Evolutionary conservation across 2,888 invertebrate genomes (phyloP).

Genomic region (Drosophila eohydei): DNA sequence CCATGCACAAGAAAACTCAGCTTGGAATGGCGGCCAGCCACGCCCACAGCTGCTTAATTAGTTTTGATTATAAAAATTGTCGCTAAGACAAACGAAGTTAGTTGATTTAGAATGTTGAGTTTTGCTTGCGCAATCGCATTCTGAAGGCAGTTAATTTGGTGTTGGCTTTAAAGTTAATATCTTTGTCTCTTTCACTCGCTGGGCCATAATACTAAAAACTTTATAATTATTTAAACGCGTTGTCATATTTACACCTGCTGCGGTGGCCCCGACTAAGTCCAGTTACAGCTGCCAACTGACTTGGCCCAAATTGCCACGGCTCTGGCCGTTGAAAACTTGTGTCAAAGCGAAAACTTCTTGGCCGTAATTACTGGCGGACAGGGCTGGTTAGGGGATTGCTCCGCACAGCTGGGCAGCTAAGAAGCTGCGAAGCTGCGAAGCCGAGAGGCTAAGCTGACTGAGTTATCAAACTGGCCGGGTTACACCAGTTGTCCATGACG

Average conservation of each 20-base stretch:
- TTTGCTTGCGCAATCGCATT: neutral
- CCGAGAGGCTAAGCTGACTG: slow-evolving; percentile 4
- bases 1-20: neutral
- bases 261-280: slow-evolving; percentile 12
- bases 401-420: slow-evolving; percentile 1
- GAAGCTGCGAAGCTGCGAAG: neutral
- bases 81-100: neutral
- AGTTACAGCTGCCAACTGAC: slow-evolving; percentile 24
- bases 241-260: slow-evolving; percentile 49
- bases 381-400: neutral
- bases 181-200: too few species aligned
- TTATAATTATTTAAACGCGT: slow-evolving; percentile 20
- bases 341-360: slow-evolving; percentile 47
- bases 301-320: slow-evolving; percentile 22
- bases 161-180: slow-evolving; percentile 5
- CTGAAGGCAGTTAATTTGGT: slow-evolving; percentile 8
- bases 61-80: neutral
- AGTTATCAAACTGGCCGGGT: slow-evolving; percentile 8
- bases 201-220: slow-evolving; percentile 10
- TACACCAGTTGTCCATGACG: slow-evolving; percentile 16
- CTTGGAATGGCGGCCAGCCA: neutral
- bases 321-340: slow-evolving; percentile 27
- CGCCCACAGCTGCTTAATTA: slow-evolving; percentile 10
- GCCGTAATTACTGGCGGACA: slow-evolving; percentile 25
- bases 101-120: neutral